A percentile compares a stretch with the other conserved stretches of the same genome.
phyloP scores from a whole-genome alignment of 2,888 invertebrate species.

The Timema podura region DNA sequence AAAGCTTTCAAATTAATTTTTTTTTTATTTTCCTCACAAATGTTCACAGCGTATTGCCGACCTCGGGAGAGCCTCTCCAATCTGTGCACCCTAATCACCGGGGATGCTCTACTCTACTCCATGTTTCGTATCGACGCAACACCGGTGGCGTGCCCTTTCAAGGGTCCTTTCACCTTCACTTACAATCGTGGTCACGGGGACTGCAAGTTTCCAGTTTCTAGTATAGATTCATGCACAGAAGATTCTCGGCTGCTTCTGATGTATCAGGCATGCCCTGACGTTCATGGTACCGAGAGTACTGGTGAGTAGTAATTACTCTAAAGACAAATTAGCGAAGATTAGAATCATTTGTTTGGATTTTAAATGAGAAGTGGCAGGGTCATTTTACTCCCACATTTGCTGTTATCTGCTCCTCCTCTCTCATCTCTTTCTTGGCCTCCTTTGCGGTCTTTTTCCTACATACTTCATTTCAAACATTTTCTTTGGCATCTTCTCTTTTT shows the following conservation, averaged over 20 bases:
- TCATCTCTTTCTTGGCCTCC: too few relatives aligned
- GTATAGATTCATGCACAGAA: constrained; percentile 91
- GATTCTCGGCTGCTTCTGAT: constrained; percentile 83
- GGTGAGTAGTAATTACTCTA: constrained; percentile 54
- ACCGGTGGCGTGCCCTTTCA: constrained; percentile 84
- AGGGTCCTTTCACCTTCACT: constrained; percentile 86
- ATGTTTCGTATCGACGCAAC: constrained; percentile 85
- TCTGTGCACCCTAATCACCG: constrained; percentile 81
- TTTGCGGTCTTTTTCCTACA: too few relatives aligned
- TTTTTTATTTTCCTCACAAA: too few relatives aligned
- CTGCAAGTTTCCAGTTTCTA: constrained; percentile 83
- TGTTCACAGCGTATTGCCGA: constrained; percentile 64
- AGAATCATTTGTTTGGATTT: neutral
- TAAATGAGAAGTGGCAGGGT: too few relatives aligned
- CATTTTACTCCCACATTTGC: too few relatives aligned
- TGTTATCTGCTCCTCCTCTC: too few relatives aligned
- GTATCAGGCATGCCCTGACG: constrained; percentile 92
- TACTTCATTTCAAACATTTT: too few relatives aligned
- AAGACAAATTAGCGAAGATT: neutral
- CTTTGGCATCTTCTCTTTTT: too few relatives aligned
- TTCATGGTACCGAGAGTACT: constrained; percentile 84
- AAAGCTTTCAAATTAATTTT: too few relatives aligned
- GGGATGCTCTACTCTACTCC: constrained; percentile 82
- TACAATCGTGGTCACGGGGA: constrained; percentile 90
- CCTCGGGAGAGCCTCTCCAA: constrained; percentile 69